These are phyloP conservation scores for Daboia siamensis DNA, from an alignment of 2,113 vertebrate genomes.

Conservation along the genomic window DNA sequence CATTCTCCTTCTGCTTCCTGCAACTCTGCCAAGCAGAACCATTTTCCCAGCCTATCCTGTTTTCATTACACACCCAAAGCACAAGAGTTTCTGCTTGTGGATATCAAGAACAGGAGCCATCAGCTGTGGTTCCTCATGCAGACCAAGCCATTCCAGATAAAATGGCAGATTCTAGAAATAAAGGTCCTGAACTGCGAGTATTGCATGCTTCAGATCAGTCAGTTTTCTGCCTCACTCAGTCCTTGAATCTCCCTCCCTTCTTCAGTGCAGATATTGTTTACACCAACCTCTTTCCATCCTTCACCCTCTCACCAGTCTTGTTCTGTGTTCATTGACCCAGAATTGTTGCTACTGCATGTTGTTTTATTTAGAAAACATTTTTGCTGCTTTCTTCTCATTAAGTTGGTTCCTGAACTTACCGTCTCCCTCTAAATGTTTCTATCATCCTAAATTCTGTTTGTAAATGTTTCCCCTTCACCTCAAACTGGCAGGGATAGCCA, in stretches of 20 bases:
- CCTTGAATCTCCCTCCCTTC: background rate
- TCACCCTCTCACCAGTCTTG: background rate
- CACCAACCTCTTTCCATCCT: background rate
- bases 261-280: background rate
- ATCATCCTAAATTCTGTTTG: background rate
- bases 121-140: background rate
- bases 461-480: background rate
- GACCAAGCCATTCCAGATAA: background rate
- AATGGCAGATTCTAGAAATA: background rate
- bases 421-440: background rate
- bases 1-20: background rate
- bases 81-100: background rate
- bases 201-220: background rate
- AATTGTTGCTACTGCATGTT: background rate
- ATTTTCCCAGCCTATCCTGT: background rate
- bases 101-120: background rate
- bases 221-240: background rate
- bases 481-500: background rate
- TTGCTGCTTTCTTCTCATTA: background rate
- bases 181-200: background rate
- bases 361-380: background rate
- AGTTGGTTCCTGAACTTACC: background rate
- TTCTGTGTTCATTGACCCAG: background rate
- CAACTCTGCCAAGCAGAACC: background rate
- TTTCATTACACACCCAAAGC: background rate